Conservation (phyloP, 2,797 vertebrate genomes). For the Silurus aristotelis region DNA sequence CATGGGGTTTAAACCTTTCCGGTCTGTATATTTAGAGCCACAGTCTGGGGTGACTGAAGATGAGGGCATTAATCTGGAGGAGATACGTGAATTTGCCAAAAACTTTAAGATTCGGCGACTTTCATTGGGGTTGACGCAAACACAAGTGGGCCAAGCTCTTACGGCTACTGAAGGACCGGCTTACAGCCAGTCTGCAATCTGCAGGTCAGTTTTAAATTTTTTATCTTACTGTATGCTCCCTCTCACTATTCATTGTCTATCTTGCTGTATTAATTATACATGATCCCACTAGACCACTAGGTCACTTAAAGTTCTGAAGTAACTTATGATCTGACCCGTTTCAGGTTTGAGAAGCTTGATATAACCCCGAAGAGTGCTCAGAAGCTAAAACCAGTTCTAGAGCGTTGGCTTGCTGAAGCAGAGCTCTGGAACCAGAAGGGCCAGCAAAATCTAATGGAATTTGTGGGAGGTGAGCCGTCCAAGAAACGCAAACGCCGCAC, state of each 20-base stretch:
- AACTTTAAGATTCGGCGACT: constrained; percentile 97
- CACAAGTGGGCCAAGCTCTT: constrained; percentile 95
- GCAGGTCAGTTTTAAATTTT: constrained; percentile 77
- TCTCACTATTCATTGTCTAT: not conserved
- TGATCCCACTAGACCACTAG: not conserved
- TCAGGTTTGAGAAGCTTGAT: constrained; percentile 95
- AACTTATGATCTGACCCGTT: not conserved
- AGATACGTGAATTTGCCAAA: constrained; percentile 98
- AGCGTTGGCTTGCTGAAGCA: constrained; percentile 94
- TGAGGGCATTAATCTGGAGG: constrained; percentile 95
- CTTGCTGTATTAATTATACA: not conserved
- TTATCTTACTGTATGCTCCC: not conserved
- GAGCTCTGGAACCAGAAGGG: constrained; percentile 96
- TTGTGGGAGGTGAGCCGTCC: constrained; percentile 93
- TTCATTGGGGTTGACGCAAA: constrained; percentile 93
- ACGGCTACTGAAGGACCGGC: constrained; percentile 95
- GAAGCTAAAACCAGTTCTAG: constrained; percentile 94
- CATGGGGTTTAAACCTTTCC: not conserved
- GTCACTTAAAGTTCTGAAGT: not conserved
- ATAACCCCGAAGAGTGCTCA: constrained; percentile 98
- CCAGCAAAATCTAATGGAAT: constrained; percentile 96
- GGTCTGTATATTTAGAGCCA: constrained; percentile 74
- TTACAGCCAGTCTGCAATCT: constrained; percentile 98
- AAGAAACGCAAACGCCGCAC: constrained; percentile 96
- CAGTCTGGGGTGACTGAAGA: constrained; percentile 79